Conservation (phyloP, 92 coral and sea anemone species). For the Phenganax subtilis region DNA sequence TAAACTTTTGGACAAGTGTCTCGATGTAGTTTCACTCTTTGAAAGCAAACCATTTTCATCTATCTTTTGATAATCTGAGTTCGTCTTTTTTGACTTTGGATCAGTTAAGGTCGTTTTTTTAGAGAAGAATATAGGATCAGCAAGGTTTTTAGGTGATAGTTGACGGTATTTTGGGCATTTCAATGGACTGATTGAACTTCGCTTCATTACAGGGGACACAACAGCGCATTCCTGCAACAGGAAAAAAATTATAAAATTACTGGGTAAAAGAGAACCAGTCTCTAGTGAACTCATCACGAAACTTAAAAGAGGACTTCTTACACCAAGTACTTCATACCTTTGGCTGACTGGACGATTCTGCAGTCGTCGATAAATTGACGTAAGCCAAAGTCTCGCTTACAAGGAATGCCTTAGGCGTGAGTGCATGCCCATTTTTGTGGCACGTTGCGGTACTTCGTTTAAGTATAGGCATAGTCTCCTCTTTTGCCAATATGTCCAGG, state of each 20-base stretch:
- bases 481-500: background rate
- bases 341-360: background rate
- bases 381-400: slow-evolving; percentile 11
- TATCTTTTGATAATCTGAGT: background rate
- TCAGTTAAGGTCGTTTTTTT: background rate
- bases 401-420: slow-evolving; percentile 12
- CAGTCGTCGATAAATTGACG: background rate
- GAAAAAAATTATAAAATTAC: background rate
- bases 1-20: background rate
- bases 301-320: background rate
- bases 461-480: slow-evolving; percentile 13
- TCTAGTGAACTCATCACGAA: background rate
- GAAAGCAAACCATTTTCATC: background rate
- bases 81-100: no score
- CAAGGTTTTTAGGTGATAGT: slow-evolving; percentile 19
- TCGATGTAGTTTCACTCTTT: background rate
- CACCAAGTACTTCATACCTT: slow-evolving; percentile 1
- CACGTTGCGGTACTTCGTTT: background rate
- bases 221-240: background rate
- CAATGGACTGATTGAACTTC: background rate
- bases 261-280: background rate
- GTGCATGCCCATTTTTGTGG: background rate
- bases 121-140: background rate
- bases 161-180: background rate
- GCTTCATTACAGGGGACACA: background rate